Conservation (phyloP, 2,797 vertebrate species). For the Netta rufina region DNA sequence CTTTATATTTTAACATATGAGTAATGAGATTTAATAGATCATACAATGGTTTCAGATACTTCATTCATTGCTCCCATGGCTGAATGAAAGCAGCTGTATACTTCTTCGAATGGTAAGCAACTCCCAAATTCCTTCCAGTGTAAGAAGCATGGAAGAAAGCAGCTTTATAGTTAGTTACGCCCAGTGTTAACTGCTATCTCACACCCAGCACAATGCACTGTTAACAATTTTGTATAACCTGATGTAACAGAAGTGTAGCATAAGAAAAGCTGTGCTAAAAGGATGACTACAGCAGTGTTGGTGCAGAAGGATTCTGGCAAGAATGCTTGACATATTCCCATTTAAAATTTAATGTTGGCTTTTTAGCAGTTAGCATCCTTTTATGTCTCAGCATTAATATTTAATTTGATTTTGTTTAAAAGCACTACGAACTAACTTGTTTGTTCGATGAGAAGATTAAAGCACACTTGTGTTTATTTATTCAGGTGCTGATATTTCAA, state of each 20-base stretch:
- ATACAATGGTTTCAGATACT: background rate
- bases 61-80: background rate
- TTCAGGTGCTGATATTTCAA: slow-evolving; percentile 41
- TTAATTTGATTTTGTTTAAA: slow-evolving; percentile 59
- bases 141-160: background rate
- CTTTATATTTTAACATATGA: background rate
- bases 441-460: slow-evolving; percentile 57
- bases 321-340: background rate
- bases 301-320: background rate
- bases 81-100: background rate
- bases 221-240: background rate
- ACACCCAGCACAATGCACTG: background rate
- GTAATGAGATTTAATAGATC: background rate
- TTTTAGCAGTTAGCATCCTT: slow-evolving; percentile 44
- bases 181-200: background rate
- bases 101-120: background rate
- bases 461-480: slow-evolving; percentile 31
- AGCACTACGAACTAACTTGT: slow-evolving; percentile 42
- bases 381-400: slow-evolving; percentile 47
- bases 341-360: slow-evolving; percentile 53
- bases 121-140: background rate
- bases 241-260: background rate
- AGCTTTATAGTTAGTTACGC: background rate
- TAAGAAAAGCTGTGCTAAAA: background rate
- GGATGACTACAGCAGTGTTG: background rate